Percentiles rank a stretch among this genome's conserved stretches.
Evolutionary conservation across 2,797 vertebrate species (phyloP).

Genomic region (Parotocinclus haroldoi): DNA sequence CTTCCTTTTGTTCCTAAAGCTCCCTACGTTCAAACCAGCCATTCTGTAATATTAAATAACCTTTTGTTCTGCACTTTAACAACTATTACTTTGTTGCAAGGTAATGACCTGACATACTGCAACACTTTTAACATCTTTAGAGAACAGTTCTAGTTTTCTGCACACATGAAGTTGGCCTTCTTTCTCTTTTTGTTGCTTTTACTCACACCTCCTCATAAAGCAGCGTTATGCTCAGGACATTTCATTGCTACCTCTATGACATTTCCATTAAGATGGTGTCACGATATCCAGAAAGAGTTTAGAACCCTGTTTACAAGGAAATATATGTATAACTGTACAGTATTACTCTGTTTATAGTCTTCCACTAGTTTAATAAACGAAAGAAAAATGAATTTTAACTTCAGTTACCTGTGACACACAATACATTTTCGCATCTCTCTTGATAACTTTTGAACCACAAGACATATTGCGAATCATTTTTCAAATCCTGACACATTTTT

Average conservation of each 20-base stretch:
- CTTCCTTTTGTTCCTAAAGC: too few relatives aligned
- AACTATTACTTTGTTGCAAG: slow-evolving; percentile 17
- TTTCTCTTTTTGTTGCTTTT: slow-evolving; percentile 4
- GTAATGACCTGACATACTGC: slow-evolving; percentile 20
- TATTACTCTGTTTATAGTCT: slow-evolving; percentile 28
- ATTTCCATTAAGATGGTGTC: slow-evolving; percentile 72
- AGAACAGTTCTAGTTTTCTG: slow-evolving; percentile 39
- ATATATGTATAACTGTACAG: slow-evolving; percentile 40
- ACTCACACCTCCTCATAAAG: slow-evolving; percentile 21
- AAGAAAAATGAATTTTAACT: too few relatives aligned
- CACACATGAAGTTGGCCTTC: slow-evolving; percentile 22
- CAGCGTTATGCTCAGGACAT: slow-evolving; percentile 31
- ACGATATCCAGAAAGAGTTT: slow-evolving; percentile 59
- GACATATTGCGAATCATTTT: too few relatives aligned
- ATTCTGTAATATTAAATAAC: slow-evolving; percentile 4
- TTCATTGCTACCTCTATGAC: slow-evolving; percentile 59
- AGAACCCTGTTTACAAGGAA: slow-evolving; percentile 55
- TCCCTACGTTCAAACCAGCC: too few relatives aligned
- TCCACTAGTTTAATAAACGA: background rate
- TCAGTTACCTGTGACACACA: too few relatives aligned
- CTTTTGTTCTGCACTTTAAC: slow-evolving; percentile 10
- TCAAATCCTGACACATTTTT: too few relatives aligned
- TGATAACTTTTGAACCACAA: too few relatives aligned
- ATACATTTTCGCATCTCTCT: too few relatives aligned
- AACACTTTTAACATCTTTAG: slow-evolving; percentile 23